Evolutionary conservation across 2,888 invertebrate genomes (phyloP).

Genomic region (Elegia similella): DNA sequence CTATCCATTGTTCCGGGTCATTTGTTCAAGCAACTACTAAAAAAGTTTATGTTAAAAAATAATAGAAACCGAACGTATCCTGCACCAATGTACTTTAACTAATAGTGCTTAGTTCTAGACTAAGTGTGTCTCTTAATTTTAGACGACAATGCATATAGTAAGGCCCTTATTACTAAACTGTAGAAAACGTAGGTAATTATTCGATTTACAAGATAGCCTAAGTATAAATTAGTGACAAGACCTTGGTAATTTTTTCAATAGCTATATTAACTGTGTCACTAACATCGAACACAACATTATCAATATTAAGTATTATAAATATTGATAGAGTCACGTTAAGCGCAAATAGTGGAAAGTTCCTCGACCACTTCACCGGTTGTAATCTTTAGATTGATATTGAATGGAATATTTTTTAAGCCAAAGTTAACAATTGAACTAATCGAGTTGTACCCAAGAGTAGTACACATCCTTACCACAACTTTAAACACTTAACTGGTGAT

Average conservation of each 20-base stretch:
- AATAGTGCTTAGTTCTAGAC: too few species aligned
- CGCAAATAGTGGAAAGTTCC: conserved; percentile 61
- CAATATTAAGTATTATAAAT: conserved; percentile 38
- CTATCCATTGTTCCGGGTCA: too few species aligned
- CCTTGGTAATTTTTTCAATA: background rate
- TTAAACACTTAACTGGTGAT: conserved; percentile 12
- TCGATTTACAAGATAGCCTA: background rate
- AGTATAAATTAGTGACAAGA: background rate
- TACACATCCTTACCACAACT: conserved; percentile 16
- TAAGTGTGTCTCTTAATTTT: too few species aligned
- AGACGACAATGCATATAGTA: too few species aligned
- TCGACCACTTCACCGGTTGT: conserved; percentile 37
- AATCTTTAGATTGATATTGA: conserved; percentile 60
- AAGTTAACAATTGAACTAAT: conserved; percentile 20
- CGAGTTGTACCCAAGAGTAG: too few species aligned
- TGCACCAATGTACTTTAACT: too few species aligned
- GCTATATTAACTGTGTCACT: conserved; percentile 1
- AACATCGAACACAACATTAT: conserved; percentile 25
- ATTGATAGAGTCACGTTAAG: conserved; percentile 28
- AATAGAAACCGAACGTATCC: too few species aligned
- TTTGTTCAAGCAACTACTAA: too few species aligned
- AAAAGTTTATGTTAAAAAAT: too few species aligned
- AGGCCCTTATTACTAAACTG: too few species aligned
- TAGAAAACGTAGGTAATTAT: too few species aligned
- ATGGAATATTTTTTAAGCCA: conserved; percentile 62